These are phyloP conservation scores for Cisticola juncidis DNA, from an alignment of 2,113 vertebrate genomes.

Conservation along the genomic window DNA sequence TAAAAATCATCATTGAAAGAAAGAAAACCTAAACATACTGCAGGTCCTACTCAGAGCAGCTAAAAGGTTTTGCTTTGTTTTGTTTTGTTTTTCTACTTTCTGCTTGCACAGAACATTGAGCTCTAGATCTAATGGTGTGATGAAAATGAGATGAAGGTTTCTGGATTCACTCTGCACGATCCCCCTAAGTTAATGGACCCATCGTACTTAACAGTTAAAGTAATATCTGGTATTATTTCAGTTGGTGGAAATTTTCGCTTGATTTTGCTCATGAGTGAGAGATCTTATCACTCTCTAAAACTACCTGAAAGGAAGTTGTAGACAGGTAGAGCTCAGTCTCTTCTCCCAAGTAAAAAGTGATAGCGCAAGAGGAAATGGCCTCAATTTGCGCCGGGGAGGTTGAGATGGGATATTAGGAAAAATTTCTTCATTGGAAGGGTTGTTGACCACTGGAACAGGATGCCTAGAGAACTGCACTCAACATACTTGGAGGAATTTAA, in stretches of 20 bases:
- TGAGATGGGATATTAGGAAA: not conserved
- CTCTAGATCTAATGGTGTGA: not conserved
- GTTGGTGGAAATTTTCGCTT: not conserved
- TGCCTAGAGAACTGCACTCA: not conserved
- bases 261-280: not conserved
- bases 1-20: not conserved
- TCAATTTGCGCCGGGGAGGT: fast-evolving
- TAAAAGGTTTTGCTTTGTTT: not conserved
- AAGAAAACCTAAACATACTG: not conserved
- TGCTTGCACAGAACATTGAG: not conserved
- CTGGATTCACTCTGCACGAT: not conserved
- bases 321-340: fast-evolving
- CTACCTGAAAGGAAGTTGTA: not conserved
- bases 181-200: not conserved
- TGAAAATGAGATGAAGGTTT: not conserved
- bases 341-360: not conserved
- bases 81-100: not conserved
- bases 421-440: not conserved
- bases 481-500: not conserved
- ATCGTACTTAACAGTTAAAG: not conserved
- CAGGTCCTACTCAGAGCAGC: not conserved
- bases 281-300: not conserved
- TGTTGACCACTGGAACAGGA: not conserved
- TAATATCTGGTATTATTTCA: not conserved
- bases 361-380: not conserved